Evolutionary conservation across 2,888 invertebrate species (phyloP).

Genomic region (Drosophila flavopinicola): DNA sequence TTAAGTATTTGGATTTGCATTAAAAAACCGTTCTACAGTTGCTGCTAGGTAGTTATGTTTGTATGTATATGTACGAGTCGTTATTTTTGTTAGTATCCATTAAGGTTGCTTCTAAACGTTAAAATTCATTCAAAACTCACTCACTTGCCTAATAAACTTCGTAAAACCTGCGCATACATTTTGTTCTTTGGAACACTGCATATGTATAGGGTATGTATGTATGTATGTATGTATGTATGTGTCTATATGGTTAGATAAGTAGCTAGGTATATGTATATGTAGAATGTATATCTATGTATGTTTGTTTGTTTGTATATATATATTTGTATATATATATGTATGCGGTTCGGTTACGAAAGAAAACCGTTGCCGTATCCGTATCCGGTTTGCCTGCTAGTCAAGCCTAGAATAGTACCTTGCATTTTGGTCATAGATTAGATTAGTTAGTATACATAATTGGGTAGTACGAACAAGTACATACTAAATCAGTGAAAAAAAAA

Average conservation of each 20-base stretch:
- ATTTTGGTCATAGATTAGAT: constrained; percentile 56
- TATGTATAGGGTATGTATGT: constrained; percentile 52
- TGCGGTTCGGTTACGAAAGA: constrained; percentile 29
- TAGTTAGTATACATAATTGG: constrained; percentile 45
- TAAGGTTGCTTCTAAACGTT: constrained; percentile 31
- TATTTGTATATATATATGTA: constrained; percentile 20
- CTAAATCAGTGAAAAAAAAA: too few species aligned
- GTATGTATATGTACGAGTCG: background rate
- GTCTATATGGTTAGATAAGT: constrained; percentile 33
- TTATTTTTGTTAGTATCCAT: background rate
- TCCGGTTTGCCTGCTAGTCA: constrained; percentile 35
- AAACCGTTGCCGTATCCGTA: too few species aligned
- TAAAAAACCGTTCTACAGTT: constrained; percentile 33
- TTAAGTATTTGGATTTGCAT: constrained; percentile 1
- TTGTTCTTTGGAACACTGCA: constrained; percentile 48
- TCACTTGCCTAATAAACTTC: constrained; percentile 38
- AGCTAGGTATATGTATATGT: constrained; percentile 22
- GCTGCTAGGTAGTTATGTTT: constrained; percentile 11
- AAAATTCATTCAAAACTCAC: constrained; percentile 69
- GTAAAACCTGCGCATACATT: constrained; percentile 33
- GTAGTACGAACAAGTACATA: too few species aligned
- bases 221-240: too few species aligned
- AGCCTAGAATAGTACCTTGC: constrained; percentile 55
- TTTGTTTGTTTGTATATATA: constrained; percentile 19
- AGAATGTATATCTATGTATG: too few species aligned